A percentile compares a stretch with the other conserved stretches of the same genome.
These are phyloP conservation scores for Hippocampus zosterae DNA, from an alignment of 2,113 vertebrate species.

Conservation along the genomic window DNA sequence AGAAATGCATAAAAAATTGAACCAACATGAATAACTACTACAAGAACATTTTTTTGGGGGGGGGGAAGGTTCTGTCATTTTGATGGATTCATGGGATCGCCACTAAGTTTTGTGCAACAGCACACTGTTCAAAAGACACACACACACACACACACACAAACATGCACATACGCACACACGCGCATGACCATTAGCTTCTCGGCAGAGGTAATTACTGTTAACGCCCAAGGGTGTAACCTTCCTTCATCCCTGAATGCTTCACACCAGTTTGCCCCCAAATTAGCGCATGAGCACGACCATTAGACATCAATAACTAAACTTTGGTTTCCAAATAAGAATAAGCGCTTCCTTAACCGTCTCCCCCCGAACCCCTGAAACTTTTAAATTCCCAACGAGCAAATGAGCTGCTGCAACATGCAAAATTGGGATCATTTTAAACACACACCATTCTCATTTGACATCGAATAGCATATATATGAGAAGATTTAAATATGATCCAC, in stretches of 20 bases:
- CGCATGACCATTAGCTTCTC: background rate
- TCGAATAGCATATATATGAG: no score
- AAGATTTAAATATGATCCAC: no score
- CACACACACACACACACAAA: background rate
- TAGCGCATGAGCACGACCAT: background rate
- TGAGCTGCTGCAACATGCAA: no score
- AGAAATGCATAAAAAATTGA: no score
- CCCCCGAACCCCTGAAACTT: background rate
- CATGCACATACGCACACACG: background rate
- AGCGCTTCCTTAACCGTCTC: background rate
- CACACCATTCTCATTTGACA: no score
- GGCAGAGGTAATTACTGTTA: background rate
- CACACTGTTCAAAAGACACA: background rate
- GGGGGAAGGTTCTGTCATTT: background rate
- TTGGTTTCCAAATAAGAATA: background rate
- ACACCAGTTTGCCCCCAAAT: conserved; percentile 1
- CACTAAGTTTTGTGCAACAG: background rate
- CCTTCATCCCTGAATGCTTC: background rate
- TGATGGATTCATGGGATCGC: background rate
- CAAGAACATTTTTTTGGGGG: no score
- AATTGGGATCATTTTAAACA: no score
- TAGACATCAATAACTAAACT: background rate
- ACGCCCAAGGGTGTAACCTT: conserved; percentile 1
- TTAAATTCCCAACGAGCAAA: background rate
- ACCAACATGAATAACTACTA: no score